Evolutionary conservation across 30 jellyfish, hydroid and myxozoan genomes (phyloP), one percentile per base, ranked within the genome.

Genomic region (Pseudorhiza aurosa): DNA sequence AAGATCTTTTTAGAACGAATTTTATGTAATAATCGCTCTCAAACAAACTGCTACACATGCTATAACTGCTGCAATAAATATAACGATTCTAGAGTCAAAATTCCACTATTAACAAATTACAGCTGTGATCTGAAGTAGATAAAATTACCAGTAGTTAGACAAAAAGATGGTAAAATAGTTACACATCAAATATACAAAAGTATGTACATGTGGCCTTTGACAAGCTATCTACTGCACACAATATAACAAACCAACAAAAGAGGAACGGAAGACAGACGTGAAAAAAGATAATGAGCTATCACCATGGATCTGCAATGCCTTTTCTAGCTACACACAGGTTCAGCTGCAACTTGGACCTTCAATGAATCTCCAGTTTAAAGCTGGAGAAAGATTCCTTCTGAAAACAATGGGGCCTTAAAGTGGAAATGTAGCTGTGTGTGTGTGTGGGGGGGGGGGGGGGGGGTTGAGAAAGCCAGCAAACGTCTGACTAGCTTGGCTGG

Each of bases 131-230:
- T 73, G 64, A 58, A 57, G 82, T 73, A 84, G 81, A 84, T 84
- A 84, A 84, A 84, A 84, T 73, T 58, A 84, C 76, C 76, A 37
- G 65, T 72, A 70, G 65, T 57, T 43, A 55, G 79, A 72, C 74
- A 84, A 68, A 84, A 62, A 37, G 84, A 84, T 50, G 83, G 82
- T 84, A 84, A 84, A 84, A 84, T 84, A 83, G 95, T 39, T 83
- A 84, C 95, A 84, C 62, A 83, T 80, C 91, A 80, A 71, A 84
- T 84, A 63, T 84, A 84, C 95, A 84, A 84, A 84, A 44, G 17
- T 84, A 84, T 84, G 37, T 84, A 84, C 95, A 84, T 35, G 29
- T 25, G 68, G 50, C 62, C 37, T 28, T 9, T 31, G 72, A 32
- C 14, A 75, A 37, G 86, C 67, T 53, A 14, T 21, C 53, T 39